These are phyloP conservation scores for Phaethon lepturus DNA, from an alignment of 2,113 vertebrate species.

Conservation along the genomic window DNA sequence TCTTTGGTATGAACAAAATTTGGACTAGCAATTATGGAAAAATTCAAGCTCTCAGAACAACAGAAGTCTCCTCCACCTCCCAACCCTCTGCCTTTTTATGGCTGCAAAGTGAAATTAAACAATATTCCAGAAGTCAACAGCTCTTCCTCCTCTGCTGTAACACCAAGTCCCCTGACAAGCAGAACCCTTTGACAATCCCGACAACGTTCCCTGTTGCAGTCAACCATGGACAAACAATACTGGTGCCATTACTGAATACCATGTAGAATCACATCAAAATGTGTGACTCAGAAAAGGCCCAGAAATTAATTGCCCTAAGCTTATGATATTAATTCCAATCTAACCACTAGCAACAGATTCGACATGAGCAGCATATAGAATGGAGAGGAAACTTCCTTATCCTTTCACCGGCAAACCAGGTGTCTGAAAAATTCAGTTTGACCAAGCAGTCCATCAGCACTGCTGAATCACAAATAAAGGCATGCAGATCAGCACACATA, in stretches of 20 bases:
- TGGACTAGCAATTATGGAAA: neutral
- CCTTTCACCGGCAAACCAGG: neutral
- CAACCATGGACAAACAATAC: neutral
- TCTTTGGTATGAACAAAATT: neutral
- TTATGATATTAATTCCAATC: neutral
- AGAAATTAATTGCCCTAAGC: neutral
- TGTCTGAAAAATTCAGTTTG: neutral
- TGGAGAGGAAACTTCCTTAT: neutral
- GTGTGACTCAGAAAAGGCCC: neutral
- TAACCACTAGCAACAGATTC: neutral
- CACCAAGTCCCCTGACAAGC: neutral
- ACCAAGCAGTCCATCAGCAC: neutral
- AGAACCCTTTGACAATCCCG: neutral
- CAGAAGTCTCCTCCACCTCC: neutral
- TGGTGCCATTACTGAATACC: rapidly evolving
- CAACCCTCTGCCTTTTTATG: neutral
- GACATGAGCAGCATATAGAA: neutral
- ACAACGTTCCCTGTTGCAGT: neutral
- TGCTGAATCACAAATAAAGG: neutral
- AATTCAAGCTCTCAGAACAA: neutral
- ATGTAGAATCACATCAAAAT: neutral
- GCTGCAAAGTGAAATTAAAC: neutral
- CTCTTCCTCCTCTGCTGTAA: neutral
- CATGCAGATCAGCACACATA: neutral
- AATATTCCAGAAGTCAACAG: neutral